A percentile compares a stretch with the other conserved stretches of the same genome.
Evolutionary conservation across 2,113 vertebrate species (phyloP).

Genomic region (Turdus rufiventris): DNA sequence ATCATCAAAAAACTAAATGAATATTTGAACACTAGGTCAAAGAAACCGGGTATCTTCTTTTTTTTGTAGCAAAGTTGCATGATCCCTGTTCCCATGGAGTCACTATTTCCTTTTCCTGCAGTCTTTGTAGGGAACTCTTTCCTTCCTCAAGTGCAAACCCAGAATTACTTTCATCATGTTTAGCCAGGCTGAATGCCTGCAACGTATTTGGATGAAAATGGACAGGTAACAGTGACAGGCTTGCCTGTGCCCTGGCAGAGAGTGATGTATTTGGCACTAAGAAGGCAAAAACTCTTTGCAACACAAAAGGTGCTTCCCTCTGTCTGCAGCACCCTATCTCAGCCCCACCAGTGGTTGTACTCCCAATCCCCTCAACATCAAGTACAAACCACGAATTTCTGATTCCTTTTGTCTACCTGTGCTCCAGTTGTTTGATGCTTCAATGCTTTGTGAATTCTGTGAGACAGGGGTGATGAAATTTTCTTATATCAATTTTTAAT

Average conservation of each 20-base stretch:
- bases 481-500: not conserved
- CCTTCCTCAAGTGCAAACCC: not conserved
- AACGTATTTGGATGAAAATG: not conserved
- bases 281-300: not conserved
- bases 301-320: not conserved
- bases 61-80: not conserved
- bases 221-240: not conserved
- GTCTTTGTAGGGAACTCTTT: not conserved
- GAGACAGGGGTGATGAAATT: not conserved
- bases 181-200: not conserved
- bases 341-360: accelerated
- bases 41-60: not conserved
- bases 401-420: not conserved
- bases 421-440: not conserved
- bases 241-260: not conserved
- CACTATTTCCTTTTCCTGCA: not conserved
- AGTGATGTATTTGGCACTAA: not conserved
- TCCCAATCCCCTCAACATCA: not conserved
- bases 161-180: not conserved
- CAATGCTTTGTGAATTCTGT: not conserved
- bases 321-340: not conserved
- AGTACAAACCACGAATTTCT: accelerated
- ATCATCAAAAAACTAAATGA: not conserved
- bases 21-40: not conserved
- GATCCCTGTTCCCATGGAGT: not conserved